Conservation (phyloP, 2,113 vertebrate species). For the Gymnobelideus leadbeateri region DNA sequence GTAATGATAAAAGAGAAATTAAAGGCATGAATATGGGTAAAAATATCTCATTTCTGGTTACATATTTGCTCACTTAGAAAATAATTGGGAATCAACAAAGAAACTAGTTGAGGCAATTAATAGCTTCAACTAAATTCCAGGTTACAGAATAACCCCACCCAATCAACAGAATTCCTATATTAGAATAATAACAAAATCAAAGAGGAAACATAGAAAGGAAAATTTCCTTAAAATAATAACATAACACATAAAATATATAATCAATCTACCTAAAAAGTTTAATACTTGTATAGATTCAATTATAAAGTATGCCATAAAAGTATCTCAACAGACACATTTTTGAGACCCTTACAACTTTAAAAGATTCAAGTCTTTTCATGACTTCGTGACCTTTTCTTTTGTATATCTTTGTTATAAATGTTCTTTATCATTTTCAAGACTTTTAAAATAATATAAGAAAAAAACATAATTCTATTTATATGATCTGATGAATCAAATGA, state of each 20-base stretch:
- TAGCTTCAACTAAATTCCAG: not conserved
- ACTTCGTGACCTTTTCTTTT: not conserved
- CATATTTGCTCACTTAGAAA: not conserved
- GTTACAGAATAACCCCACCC: not conserved
- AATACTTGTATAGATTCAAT: not conserved
- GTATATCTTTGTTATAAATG: not conserved
- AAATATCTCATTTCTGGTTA: not conserved
- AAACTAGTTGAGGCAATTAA: not conserved
- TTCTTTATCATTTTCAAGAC: not conserved
- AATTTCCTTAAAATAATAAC: not conserved
- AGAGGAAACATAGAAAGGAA: not conserved
- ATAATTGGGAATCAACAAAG: too few species aligned
- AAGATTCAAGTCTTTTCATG: not conserved
- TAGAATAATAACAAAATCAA: not conserved
- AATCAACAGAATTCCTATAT: too few species aligned
- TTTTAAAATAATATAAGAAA: not conserved
- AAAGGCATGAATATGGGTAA: not conserved
- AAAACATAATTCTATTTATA: not conserved
- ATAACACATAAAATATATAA: not conserved
- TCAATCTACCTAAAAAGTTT: not conserved
- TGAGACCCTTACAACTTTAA: not conserved
- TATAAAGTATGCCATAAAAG: not conserved
- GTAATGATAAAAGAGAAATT: not conserved
- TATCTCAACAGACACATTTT: not conserved
- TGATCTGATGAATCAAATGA: not conserved